Conservation (phyloP, 2,888 invertebrate genomes). For the Falcaria lacertinaria region DNA sequence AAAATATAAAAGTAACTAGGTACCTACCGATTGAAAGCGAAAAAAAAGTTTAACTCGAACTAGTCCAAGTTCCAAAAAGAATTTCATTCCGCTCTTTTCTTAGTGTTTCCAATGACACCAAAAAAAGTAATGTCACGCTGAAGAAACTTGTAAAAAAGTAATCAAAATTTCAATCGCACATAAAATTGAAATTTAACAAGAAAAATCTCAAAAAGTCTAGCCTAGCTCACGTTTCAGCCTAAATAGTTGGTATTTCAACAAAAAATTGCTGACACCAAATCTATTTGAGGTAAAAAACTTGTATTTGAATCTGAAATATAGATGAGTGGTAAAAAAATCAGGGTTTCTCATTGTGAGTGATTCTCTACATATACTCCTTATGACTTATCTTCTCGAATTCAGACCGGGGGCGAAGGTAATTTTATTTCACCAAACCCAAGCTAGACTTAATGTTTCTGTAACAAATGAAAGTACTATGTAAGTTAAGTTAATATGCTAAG, state of each 20-base stretch:
- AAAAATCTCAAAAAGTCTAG: not conserved
- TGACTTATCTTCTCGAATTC: not conserved
- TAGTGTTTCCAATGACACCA: not conserved
- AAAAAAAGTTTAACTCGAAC: too few species aligned
- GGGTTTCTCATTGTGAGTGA: too few species aligned
- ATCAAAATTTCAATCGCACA: not conserved
- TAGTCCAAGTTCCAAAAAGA: conserved; percentile 2
- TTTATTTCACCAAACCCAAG: not conserved
- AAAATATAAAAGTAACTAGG: too few species aligned
- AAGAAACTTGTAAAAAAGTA: not conserved
- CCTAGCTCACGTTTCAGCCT: not conserved
- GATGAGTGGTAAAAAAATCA: too few species aligned
- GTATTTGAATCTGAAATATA: too few species aligned
- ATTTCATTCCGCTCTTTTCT: not conserved
- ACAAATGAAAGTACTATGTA: not conserved
- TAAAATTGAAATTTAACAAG: not conserved
- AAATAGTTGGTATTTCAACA: conserved; percentile 20
- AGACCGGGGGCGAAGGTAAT: not conserved
- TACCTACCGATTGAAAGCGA: too few species aligned
- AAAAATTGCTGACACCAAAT: conserved; percentile 23
- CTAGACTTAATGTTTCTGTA: not conserved
- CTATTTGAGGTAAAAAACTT: conserved; percentile 17
- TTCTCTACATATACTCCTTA: too few species aligned
- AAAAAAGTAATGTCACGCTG: not conserved
- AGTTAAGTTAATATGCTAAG: not conserved